A percentile compares a stretch with the other conserved stretches of the same genome.
Conservation (phyloP, 2,113 vertebrate genomes). For the Spheniscus mendiculus region DNA sequence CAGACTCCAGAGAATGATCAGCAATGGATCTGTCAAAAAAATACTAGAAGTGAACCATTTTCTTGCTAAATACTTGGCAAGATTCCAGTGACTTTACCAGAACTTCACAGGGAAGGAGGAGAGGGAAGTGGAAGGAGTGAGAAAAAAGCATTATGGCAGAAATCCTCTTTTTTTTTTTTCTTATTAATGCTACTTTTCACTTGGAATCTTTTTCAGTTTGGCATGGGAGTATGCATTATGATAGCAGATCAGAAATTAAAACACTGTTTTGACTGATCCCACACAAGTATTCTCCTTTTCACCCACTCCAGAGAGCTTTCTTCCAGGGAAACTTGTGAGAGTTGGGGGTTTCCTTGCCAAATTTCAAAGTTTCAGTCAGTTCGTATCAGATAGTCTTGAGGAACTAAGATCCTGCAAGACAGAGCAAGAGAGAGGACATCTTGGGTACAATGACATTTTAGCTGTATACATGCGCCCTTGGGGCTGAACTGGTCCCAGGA, state of each 20-base stretch:
- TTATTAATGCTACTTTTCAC: background rate
- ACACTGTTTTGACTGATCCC: background rate
- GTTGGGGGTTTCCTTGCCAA: background rate
- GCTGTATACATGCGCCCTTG: background rate
- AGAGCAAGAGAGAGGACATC: background rate
- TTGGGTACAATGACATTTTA: accelerated
- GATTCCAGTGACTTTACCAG: background rate
- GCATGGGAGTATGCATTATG: background rate
- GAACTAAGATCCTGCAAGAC: background rate
- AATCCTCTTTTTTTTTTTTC: background rate
- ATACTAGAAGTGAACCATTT: background rate
- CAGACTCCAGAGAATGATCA: background rate
- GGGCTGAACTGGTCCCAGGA: background rate
- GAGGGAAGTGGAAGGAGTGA: background rate
- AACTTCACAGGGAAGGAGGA: background rate
- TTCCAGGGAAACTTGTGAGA: background rate
- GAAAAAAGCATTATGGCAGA: background rate
- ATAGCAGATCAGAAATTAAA: background rate
- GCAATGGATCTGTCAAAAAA: background rate
- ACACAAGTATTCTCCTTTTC: background rate
- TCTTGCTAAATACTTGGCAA: background rate
- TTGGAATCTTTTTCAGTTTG: background rate
- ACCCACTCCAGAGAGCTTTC: background rate
- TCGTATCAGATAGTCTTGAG: background rate
- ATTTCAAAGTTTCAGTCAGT: background rate